Evolutionary conservation across 2,113 vertebrate genomes (phyloP).

Genomic region (Rhabdomys dilectus): DNA sequence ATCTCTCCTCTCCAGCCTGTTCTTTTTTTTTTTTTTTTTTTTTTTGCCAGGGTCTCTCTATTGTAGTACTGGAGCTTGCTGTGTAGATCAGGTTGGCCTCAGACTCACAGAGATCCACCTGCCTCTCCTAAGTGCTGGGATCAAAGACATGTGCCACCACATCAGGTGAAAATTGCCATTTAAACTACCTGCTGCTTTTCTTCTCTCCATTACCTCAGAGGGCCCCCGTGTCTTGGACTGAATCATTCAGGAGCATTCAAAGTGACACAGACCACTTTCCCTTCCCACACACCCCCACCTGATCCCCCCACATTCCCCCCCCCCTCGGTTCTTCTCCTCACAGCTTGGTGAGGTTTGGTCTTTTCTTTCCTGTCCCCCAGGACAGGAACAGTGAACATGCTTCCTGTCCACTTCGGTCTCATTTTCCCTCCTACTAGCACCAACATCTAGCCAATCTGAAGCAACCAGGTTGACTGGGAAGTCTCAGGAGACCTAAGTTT

Average conservation of each 20-base stretch:
- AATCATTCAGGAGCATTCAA: not conserved
- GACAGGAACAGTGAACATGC: not conserved
- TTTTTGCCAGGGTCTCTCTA: not conserved
- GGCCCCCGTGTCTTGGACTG: not conserved
- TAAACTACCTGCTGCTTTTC: not conserved
- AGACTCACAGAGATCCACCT: not conserved
- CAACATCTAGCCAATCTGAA: not conserved
- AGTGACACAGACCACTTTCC: not conserved
- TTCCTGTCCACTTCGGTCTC: not conserved
- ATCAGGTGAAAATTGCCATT: not conserved
- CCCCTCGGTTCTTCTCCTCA: not conserved
- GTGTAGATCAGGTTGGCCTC: not conserved
- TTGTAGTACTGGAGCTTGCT: not conserved
- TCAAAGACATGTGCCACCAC: not conserved
- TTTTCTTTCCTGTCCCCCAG: no score
- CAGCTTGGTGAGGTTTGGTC: no score
- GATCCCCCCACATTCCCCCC: no score
- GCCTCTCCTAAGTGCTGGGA: not conserved
- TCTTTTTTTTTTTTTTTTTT: no score
- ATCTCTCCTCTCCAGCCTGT: no score
- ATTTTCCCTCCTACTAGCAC: not conserved
- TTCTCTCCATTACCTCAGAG: not conserved
- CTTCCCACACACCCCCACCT: no score
- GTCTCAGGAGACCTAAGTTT: not conserved
- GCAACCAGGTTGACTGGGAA: not conserved